These are phyloP conservation scores for Mycetomoellerius zeteki DNA, from an alignment of 1,140 invertebrate genomes.

Conservation along the genomic window DNA sequence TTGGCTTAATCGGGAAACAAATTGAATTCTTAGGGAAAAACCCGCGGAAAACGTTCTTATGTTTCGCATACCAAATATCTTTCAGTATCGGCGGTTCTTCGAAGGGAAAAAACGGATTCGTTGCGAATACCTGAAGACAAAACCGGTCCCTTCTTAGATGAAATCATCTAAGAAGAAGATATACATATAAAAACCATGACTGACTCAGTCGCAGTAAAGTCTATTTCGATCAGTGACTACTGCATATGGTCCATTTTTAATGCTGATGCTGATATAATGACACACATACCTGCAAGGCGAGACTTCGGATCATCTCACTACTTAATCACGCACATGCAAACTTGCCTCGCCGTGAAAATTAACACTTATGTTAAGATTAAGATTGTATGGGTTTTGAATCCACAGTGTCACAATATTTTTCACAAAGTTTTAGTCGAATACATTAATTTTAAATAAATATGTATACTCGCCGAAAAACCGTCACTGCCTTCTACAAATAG, in stretches of 20 bases:
- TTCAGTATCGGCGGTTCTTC: neutral
- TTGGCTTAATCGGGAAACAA: neutral
- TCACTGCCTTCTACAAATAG: neutral
- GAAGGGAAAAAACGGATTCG: neutral
- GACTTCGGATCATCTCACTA: neutral
- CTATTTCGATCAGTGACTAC: conserved; percentile 1
- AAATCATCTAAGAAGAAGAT: conserved; percentile 52
- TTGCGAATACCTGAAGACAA: conserved; percentile 52
- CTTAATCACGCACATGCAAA: neutral
- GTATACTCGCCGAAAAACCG: neutral
- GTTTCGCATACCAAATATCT: neutral
- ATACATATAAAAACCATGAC: conserved; percentile 16
- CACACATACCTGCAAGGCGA: neutral
- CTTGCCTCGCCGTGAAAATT: neutral
- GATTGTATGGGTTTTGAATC: neutral
- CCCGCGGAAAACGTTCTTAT: neutral
- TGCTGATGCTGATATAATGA: conserved; percentile 5
- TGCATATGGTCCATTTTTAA: conserved; percentile 24
- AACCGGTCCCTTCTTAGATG: conserved; percentile 66
- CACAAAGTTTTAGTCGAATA: neutral
- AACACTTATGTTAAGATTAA: conserved; percentile 5
- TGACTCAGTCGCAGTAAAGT: neutral
- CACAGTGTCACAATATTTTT: neutral
- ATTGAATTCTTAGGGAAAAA: neutral
- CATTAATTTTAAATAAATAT: neutral